Base-by-base conservation (phyloP, 1,140 invertebrate genomes). In the Asobara japonica region DNA sequence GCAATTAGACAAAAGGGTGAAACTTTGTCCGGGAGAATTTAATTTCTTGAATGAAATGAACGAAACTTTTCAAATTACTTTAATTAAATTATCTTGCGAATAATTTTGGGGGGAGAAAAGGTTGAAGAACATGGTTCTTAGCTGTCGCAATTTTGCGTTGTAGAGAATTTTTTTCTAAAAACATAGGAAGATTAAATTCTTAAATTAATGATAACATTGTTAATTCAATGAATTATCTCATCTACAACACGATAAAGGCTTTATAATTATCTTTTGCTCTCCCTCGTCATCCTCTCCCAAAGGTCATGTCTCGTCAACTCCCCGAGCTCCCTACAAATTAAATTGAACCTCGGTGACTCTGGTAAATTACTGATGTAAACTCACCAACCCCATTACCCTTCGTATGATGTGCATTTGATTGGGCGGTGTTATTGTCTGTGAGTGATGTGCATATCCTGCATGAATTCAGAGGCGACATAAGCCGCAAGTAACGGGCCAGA, bases 401-500 rank as follows among this genome's bases (percentile, higher is more conserved):
- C 18, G 51, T 16, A 45, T 18, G 51, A 56, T 56, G 51, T 56
- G 51, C 51, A 56, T 56, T 56, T 56, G 51, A 56, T 56, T 56
- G 51, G 51, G 8, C 22, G 3, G 22, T 22, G 13, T 27, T 56
- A 56, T 56, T 56, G 51, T 56, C 25, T 56, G 18, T 18, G 22
- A 25, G 10, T 56, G 51, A 56, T 56, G 51, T 56, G 51, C 51
- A 56, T 20, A 56, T 27, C 11, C 51, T 27, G 22, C 18, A 27
- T 56, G 11, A 22, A 56, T 22, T 56, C 1, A 6, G 51, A 10
- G 51, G 20, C 13, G 51, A 56, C 22, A 56, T 56, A 56, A 56
- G 25, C 51, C 51, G 13, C 51, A 25, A 56, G 51, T 56, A 22
- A 56, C 51, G 25, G 22, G 51, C 51, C 51, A 56, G 20, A 56